phyloP scores from a whole-genome alignment of 2,888 invertebrate genomes.

The Caenorhabditis sp. region DNA sequence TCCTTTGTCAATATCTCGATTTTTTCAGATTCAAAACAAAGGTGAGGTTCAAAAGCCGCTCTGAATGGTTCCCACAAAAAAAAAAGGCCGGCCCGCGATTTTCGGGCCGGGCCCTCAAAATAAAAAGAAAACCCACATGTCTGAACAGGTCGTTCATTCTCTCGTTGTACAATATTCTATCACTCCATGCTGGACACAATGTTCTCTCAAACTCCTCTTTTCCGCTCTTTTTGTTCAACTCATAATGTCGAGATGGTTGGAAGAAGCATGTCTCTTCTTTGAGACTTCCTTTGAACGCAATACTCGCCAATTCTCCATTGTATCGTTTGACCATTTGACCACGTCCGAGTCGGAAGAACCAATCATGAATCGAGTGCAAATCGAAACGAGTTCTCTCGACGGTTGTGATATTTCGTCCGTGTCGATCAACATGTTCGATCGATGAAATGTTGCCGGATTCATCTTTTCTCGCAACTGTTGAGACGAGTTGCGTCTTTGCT shows the following conservation, averaged over 20 bases:
- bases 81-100: too few relatives aligned
- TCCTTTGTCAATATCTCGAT: neutral
- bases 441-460: slow-evolving; percentile 49
- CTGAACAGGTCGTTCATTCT: slow-evolving; percentile 55
- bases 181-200: slow-evolving; percentile 59
- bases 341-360: slow-evolving; percentile 59
- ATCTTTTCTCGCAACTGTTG: slow-evolving; percentile 49
- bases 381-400: slow-evolving; percentile 58
- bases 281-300: slow-evolving; percentile 51
- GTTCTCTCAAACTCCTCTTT: slow-evolving; percentile 56
- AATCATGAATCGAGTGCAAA: slow-evolving; percentile 59
- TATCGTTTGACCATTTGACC: slow-evolving; percentile 61
- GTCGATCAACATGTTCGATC: slow-evolving; percentile 56
- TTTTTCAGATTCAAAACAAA: neutral
- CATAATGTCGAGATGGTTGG: slow-evolving; percentile 60
- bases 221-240: slow-evolving; percentile 37
- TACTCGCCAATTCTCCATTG: slow-evolving; percentile 55
- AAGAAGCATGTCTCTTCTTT: slow-evolving; percentile 58
- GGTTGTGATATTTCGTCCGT: slow-evolving; percentile 53
- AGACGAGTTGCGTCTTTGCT: slow-evolving; percentile 47
- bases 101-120: too few relatives aligned
- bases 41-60: too few relatives aligned
- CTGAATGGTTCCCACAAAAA: too few relatives aligned
- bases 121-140: slow-evolving; percentile 46
- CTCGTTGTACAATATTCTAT: slow-evolving; percentile 55